Evolutionary conservation across 2,797 vertebrate species (phyloP).

Genomic region (Sphenopsis melanotis): DNA sequence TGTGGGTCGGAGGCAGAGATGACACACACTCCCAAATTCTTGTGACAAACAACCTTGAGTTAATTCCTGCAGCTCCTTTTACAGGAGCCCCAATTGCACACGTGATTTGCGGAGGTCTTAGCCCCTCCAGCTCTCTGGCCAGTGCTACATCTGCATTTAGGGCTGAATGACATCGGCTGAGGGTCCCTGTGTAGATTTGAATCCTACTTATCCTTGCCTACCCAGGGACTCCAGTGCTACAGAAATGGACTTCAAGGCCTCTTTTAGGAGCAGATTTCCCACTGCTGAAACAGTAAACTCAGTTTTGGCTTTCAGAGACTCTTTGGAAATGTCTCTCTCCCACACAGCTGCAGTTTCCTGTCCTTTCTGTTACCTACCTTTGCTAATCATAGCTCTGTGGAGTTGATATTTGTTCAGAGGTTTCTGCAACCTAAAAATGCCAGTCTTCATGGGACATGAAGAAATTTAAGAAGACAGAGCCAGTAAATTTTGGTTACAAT

Average conservation of each 20-base stretch:
- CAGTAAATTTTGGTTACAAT: background rate
- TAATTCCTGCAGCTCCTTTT: background rate
- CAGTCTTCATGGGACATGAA: background rate
- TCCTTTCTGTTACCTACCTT: background rate
- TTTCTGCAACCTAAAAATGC: background rate
- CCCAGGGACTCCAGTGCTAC: background rate
- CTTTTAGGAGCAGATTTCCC: background rate
- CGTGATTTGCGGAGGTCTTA: background rate
- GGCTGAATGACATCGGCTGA: background rate
- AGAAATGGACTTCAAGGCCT: background rate
- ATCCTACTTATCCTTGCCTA: background rate
- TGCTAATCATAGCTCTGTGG: background rate
- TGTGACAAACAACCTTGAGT: background rate
- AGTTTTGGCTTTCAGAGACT: background rate
- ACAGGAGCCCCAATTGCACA: background rate
- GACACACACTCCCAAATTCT: background rate
- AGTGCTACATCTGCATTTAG: background rate
- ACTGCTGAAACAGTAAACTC: background rate
- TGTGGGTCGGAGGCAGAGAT: fast-evolving
- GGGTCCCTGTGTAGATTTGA: background rate
- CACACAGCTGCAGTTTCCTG: background rate
- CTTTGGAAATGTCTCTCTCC: background rate
- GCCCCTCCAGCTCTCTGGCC: background rate
- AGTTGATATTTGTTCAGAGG: background rate
- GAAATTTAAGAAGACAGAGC: background rate